Percentiles rank a stretch among this genome's conserved stretches.
phyloP scores from a whole-genome alignment of 2,888 invertebrate genomes.

The Xestia rhomboidea region DNA sequence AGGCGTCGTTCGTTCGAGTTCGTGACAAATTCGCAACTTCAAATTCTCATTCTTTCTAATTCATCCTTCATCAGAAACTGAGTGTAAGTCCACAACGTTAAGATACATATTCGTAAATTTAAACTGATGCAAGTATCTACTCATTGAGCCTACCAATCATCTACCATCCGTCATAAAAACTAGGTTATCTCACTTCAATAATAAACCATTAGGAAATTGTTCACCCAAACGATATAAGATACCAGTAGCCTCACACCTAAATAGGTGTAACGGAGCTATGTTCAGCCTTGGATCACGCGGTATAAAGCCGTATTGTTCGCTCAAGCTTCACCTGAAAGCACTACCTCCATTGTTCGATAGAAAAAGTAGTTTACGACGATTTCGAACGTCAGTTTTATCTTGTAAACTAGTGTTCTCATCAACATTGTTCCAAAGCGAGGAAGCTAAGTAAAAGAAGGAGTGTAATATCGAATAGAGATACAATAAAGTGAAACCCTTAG shows the following conservation, averaged over 20 bases:
- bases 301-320: constrained; percentile 37
- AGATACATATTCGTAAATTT: neutral
- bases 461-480: constrained; percentile 17
- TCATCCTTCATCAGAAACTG: neutral
- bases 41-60: neutral
- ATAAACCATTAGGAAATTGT: neutral
- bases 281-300: constrained; percentile 23
- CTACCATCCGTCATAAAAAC: neutral
- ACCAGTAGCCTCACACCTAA: neutral
- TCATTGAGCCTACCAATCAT: no score
- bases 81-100: no score
- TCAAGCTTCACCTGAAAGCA: constrained; percentile 14
- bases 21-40: neutral
- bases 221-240: neutral
- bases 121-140: neutral
- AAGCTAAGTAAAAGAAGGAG: neutral
- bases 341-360: constrained; percentile 23
- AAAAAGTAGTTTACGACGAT: constrained; percentile 36
- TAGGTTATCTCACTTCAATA: neutral
- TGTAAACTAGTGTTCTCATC: constrained; percentile 17
- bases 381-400: constrained; percentile 20
- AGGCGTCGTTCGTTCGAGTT: no score
- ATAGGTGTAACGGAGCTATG: neutral
- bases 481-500: constrained; percentile 41
- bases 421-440: constrained; percentile 4